Percentiles rank a stretch among this genome's conserved stretches.
These are phyloP conservation scores for Temnothorax nylanderi DNA, from an alignment of 1,140 invertebrate genomes.

Conservation along the genomic window DNA sequence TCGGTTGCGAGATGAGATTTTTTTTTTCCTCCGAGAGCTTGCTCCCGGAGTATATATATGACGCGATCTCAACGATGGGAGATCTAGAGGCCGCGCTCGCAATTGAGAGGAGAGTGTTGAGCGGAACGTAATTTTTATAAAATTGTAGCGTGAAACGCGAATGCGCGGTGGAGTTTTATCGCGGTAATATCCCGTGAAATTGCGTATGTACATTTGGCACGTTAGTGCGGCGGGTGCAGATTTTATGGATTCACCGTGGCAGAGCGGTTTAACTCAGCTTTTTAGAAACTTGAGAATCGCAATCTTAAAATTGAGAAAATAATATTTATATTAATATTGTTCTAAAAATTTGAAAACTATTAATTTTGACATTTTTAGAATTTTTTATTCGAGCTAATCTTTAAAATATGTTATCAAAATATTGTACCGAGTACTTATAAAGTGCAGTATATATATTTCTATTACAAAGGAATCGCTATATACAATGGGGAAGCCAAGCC, in stretches of 20 bases:
- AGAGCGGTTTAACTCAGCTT: background rate
- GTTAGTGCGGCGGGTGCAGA: background rate
- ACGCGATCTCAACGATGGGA: background rate
- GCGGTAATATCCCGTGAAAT: constrained; percentile 49
- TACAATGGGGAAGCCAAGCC: constrained; percentile 19
- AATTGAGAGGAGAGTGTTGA: constrained; percentile 11
- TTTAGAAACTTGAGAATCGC: background rate
- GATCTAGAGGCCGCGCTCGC: constrained; percentile 40
- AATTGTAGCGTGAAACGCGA: constrained; percentile 44
- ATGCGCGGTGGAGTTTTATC: constrained; percentile 27
- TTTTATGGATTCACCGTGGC: background rate
- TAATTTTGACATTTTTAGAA: background rate
- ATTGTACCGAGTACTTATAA: background rate
- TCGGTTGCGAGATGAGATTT: constrained; percentile 67
- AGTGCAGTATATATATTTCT: background rate
- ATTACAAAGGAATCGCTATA: background rate
- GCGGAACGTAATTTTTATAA: constrained; percentile 26
- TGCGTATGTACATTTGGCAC: constrained; percentile 33
- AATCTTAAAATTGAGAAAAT: background rate
- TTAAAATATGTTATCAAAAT: background rate
- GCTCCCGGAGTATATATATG: constrained; percentile 23
- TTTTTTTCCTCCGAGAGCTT: constrained; percentile 48
- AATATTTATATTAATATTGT: background rate
- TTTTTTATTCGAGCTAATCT: background rate
- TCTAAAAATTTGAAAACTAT: background rate